phyloP scores from a whole-genome alignment of 2,797 vertebrate genomes.

The Simalia tracyae region DNA sequence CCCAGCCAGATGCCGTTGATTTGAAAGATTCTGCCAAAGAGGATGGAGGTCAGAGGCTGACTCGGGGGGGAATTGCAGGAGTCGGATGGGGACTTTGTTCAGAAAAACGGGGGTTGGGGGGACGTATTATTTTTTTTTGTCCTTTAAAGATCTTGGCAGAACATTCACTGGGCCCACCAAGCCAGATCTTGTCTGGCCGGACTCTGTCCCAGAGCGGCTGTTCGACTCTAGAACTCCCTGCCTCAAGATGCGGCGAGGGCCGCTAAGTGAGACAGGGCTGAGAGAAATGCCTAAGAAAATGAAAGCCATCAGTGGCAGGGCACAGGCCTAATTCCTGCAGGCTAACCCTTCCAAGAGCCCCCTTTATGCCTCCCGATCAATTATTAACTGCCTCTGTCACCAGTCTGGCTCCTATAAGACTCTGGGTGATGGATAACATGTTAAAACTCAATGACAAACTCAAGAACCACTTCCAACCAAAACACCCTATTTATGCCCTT shows the following conservation, averaged over 20 bases:
- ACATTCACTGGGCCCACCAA: neutral
- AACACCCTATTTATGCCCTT: neutral
- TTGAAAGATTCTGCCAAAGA: conserved; percentile 56
- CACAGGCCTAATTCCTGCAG: neutral
- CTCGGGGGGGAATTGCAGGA: neutral
- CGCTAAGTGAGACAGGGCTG: neutral
- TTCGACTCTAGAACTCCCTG: neutral
- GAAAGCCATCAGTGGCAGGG: neutral
- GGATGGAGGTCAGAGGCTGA: conserved; percentile 69
- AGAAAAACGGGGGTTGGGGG: neutral
- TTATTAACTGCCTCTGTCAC: neutral
- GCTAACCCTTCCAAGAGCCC: neutral
- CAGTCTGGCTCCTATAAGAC: too few relatives aligned
- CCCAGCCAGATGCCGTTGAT: neutral
- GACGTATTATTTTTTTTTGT: neutral
- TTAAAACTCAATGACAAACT: neutral
- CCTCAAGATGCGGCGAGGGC: neutral
- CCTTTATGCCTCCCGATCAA: neutral
- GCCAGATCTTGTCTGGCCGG: neutral
- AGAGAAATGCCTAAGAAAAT: neutral
- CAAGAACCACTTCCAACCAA: neutral
- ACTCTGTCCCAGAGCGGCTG: too few relatives aligned
- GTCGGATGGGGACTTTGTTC: neutral
- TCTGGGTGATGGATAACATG: neutral
- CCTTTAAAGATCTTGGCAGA: neutral